Evolutionary conservation across 1,140 invertebrate genomes (phyloP).

Genomic region (Paraescarpia echinospica): DNA sequence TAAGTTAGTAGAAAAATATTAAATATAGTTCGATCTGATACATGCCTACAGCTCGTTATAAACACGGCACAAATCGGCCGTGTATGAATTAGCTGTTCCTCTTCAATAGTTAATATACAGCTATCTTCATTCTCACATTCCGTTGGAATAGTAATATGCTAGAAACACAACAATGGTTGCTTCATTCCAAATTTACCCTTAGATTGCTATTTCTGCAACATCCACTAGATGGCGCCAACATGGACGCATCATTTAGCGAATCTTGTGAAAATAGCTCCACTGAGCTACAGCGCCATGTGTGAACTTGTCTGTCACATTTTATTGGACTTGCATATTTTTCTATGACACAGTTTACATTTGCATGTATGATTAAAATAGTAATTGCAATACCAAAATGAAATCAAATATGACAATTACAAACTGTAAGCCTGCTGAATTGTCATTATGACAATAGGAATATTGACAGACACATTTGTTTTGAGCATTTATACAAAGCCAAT

Average conservation of each 20-base stretch:
- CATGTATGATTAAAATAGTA: neutral
- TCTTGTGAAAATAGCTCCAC: neutral
- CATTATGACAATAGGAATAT: too few species aligned
- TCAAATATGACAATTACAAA: neutral
- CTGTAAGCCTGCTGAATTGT: neutral
- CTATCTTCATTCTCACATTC: too few species aligned
- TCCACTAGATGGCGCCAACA: neutral
- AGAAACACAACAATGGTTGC: neutral
- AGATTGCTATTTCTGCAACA: neutral
- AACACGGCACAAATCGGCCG: neutral
- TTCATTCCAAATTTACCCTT: neutral
- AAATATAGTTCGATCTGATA: neutral
- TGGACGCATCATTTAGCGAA: neutral
- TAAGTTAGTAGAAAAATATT: conserved; percentile 7
- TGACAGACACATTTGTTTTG: neutral
- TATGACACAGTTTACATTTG: neutral
- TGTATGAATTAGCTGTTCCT: neutral
- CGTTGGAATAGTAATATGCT: neutral
- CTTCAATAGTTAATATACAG: neutral
- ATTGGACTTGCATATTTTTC: neutral
- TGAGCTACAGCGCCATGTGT: too few species aligned
- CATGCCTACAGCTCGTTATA: neutral
- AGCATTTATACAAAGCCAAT: neutral
- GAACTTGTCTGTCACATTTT: neutral
- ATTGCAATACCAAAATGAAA: neutral